phyloP scores from a whole-genome alignment of 2,888 invertebrate genomes.

The Caenorhabditis japonica region DNA sequence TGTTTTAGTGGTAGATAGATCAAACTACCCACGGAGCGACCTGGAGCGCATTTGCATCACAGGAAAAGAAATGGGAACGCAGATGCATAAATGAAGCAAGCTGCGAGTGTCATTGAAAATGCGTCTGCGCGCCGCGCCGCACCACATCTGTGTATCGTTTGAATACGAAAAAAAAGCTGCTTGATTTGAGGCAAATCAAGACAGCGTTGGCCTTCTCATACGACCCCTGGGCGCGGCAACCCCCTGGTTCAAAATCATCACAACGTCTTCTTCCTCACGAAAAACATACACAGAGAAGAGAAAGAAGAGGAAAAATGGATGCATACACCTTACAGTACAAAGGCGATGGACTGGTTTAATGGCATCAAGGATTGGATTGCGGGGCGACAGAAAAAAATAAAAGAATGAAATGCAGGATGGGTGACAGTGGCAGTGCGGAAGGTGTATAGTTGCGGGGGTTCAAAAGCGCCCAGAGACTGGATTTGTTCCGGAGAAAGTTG shows the following conservation, averaged over 20 bases:
- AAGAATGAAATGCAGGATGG: not conserved
- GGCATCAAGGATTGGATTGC: constrained; percentile 40
- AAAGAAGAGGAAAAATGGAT: constrained; percentile 3
- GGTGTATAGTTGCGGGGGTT: constrained; percentile 35
- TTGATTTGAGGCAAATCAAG: too few relatives aligned
- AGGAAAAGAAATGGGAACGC: constrained; percentile 14
- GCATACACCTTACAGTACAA: constrained; percentile 33
- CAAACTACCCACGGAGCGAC: too few relatives aligned
- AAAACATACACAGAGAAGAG: constrained; percentile 21
- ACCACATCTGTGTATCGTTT: too few relatives aligned
- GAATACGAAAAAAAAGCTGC: too few relatives aligned
- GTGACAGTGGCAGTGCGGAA: constrained; percentile 5
- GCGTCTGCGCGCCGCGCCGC: constrained; percentile 37
- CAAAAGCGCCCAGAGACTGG: not conserved
- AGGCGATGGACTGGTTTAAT: constrained; percentile 42
- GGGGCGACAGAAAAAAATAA: constrained; percentile 25
- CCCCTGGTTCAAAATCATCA: too few relatives aligned
- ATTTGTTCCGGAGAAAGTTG: not conserved
- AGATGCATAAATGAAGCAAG: constrained; percentile 23
- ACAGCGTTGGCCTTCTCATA: too few relatives aligned
- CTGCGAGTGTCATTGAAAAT: constrained; percentile 35
- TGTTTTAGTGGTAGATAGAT: too few relatives aligned
- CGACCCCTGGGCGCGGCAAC: too few relatives aligned
- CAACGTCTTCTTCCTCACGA: constrained; percentile 3
- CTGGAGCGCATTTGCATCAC: too few relatives aligned